A percentile compares a stretch with the other conserved stretches of the same genome.
These are phyloP conservation scores for Ramphastos sulfuratus DNA, from an alignment of 2,113 vertebrate genomes.

Conservation along the genomic window DNA sequence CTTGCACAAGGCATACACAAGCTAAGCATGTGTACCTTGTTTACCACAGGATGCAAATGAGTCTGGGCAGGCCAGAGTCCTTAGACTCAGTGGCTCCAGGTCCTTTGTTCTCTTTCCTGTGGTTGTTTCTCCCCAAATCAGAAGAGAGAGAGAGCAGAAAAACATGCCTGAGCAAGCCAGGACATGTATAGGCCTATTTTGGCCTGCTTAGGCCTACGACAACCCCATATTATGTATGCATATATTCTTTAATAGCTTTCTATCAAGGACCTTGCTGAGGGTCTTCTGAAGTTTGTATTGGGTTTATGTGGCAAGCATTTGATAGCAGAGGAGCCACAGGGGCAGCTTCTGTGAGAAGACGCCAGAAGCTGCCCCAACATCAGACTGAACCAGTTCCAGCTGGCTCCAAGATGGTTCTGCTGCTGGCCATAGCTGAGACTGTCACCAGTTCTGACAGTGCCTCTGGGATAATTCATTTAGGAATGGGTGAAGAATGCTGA, in stretches of 20 bases:
- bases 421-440: not conserved
- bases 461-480: accelerated
- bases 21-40: too few species aligned
- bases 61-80: too few species aligned
- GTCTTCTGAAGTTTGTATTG: not conserved
- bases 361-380: not conserved
- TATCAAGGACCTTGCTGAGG: not conserved
- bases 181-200: too few species aligned
- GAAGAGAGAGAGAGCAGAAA: too few species aligned
- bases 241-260: not conserved
- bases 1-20: too few species aligned
- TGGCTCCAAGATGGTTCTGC: accelerated
- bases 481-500: not conserved
- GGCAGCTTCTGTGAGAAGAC: not conserved
- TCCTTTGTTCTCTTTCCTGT: too few species aligned
- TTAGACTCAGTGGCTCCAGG: too few species aligned
- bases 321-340: not conserved
- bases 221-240: not conserved
- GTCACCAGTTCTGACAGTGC: not conserved
- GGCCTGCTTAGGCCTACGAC: too few species aligned
- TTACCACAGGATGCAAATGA: too few species aligned
- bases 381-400: not conserved
- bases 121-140: too few species aligned
- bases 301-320: not conserved
- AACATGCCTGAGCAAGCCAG: too few species aligned